Percentiles rank a stretch among this genome's conserved stretches.
phyloP scores from a whole-genome alignment of 1,140 invertebrate species.

The Neotoxoptera formosana region DNA sequence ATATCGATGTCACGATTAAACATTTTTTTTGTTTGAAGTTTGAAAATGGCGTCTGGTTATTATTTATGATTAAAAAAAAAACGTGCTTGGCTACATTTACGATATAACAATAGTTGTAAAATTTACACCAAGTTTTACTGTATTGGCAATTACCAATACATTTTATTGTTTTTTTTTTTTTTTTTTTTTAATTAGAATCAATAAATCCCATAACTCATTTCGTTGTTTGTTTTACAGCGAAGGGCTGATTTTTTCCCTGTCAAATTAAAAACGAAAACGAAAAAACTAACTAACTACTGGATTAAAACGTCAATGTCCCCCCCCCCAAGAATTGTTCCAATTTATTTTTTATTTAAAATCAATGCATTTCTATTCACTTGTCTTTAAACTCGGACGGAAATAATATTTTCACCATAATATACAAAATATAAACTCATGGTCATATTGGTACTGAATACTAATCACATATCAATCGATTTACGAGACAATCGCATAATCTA shows the following conservation, averaged over 20 bases:
- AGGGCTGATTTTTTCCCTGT: not conserved
- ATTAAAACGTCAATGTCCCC: not conserved
- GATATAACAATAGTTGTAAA: not conserved
- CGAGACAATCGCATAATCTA: too few species aligned
- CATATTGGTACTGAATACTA: not conserved
- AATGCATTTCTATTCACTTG: not conserved
- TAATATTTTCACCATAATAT: not conserved
- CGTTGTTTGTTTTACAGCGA: not conserved
- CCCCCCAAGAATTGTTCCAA: not conserved
- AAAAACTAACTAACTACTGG: not conserved
- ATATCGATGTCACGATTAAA: not conserved
- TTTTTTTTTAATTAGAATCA: not conserved
- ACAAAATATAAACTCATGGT: not conserved
- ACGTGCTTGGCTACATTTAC: not conserved
- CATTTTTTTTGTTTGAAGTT: not conserved
- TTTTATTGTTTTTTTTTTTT: not conserved
- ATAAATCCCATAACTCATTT: slow-evolving; percentile 18
- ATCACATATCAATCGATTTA: not conserved
- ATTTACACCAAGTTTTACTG: not conserved
- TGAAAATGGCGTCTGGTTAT: not conserved
- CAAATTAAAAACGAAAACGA: slow-evolving; percentile 10
- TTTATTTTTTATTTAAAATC: slow-evolving; percentile 30
- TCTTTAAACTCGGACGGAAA: not conserved
- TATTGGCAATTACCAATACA: slow-evolving; percentile 1
- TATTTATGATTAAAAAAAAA: not conserved